Evolutionary conservation across 2,888 invertebrate species (phyloP).

Genomic region (Autographa pulchrina): DNA sequence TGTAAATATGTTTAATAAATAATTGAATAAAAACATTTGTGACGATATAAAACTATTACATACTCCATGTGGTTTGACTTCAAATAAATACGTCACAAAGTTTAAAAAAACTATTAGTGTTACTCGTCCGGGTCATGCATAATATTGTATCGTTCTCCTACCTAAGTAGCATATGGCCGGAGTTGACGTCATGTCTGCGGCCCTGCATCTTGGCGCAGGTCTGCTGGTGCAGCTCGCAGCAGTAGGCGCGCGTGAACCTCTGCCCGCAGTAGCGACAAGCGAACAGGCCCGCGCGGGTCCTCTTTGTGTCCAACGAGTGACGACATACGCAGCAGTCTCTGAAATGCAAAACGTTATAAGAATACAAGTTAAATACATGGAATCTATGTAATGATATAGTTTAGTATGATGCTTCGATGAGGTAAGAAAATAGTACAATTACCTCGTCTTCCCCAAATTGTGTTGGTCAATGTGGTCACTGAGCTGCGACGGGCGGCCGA

Average conservation of each 20-base stretch:
- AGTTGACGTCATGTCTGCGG: conserved; percentile 59
- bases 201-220: conserved; percentile 70
- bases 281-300: conserved; percentile 63
- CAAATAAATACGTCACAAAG: not conserved
- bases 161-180: conserved; percentile 70
- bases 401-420: not conserved
- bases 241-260: conserved; percentile 80
- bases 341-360: conserved; percentile 17
- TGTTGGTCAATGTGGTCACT: conserved; percentile 78
- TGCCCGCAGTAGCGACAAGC: conserved; percentile 77
- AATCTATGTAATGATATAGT: no score
- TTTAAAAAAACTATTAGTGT: not conserved
- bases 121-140: not conserved
- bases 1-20: not conserved
- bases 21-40: not conserved
- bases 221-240: conserved; percentile 80
- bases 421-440: conserved; percentile 49
- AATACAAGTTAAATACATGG: not conserved
- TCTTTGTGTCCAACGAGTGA: conserved; percentile 67
- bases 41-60: not conserved
- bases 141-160: conserved; percentile 48
- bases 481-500: conserved; percentile 72
- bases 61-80: not conserved
- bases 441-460: conserved; percentile 73
- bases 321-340: conserved; percentile 82